These are phyloP conservation scores for Podarcis raffonei DNA, from an alignment of 2,113 vertebrate species.

Conservation along the genomic window DNA sequence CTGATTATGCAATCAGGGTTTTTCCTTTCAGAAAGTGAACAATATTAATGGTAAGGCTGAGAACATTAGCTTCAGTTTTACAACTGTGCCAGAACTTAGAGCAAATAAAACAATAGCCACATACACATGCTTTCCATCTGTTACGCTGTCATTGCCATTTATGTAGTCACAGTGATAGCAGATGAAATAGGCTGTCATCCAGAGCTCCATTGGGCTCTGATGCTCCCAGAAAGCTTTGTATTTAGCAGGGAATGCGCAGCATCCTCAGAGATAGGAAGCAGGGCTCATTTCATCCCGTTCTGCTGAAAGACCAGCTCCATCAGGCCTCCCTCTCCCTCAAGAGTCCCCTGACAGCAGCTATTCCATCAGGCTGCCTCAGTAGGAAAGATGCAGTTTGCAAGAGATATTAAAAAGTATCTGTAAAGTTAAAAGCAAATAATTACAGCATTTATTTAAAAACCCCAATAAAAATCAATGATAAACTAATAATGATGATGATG, in stretches of 20 bases:
- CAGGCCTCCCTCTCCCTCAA: no score
- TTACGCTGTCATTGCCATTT: constrained; percentile 12
- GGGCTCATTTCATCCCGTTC: no score
- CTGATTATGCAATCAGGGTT: neutral
- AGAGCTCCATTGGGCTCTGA: neutral
- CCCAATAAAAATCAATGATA: no score
- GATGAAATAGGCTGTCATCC: neutral
- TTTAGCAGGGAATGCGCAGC: neutral
- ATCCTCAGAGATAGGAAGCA: no score
- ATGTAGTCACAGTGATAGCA: constrained; percentile 21
- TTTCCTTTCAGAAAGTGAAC: neutral
- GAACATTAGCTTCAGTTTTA: constrained; percentile 19
- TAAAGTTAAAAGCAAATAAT: no score
- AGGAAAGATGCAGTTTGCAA: no score
- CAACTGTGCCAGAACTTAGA: constrained; percentile 37
- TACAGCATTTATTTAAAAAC: no score
- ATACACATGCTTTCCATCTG: constrained; percentile 58
- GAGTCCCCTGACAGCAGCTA: no score
- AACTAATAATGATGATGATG: no score
- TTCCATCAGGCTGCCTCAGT: no score
- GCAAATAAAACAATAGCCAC: constrained; percentile 44
- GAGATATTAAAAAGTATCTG: no score
- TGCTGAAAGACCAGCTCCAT: no score
- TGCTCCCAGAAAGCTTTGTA: neutral
- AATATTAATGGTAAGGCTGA: constrained; percentile 30